Evolutionary conservation across 2,797 vertebrate genomes (phyloP), one percentile per base, ranked within the genome.

Genomic region (Tokudaia muenninki): DNA sequence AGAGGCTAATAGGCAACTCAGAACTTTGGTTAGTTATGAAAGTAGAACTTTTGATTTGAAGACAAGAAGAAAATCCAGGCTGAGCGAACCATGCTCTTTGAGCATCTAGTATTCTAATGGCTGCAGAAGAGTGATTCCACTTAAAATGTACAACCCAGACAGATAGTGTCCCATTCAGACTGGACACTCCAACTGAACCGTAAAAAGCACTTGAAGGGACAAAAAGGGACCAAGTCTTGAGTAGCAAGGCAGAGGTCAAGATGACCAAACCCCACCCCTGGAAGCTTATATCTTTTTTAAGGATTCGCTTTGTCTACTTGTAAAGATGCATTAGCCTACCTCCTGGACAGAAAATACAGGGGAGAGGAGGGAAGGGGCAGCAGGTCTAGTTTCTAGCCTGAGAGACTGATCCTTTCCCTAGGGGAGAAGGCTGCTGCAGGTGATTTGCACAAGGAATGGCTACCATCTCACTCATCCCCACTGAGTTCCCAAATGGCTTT

Each of bases 271-370:
- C 9, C 13, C 11, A 22, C 26, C 31, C 37, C 44, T 41, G 57
- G 5, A 91, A 57, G 55, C 57, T 92, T 67, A 2, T 67, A 34
- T 89, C 9, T 74, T 92, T 92, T 95, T 96, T 26, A 37, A 94
- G 61, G 26, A 37, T 72, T 70, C 63, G 4, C 57, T 50, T 86
- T 83, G 41, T 37, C 34, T 72, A 67, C n/a, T 41, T 86, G 59
- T 72, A 91, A 81, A 87, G 72, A 67, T 75, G 83, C 7, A 87
- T 57, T 47, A 44, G 55, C 86, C 21, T 93, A 61, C 14, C 13
- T 90, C 47, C 61, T 94, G 47, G 10, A 81, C 61, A 93, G 87
- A 86, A 41, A 84, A 29, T 26, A 3, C 26, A 59, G 41, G 50
- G 67, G 52, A 21, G n/a, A 86, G 59, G 44, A 91, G 78, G 37